A percentile compares a stretch with the other conserved stretches of the same genome.
Conservation (phyloP, 2,797 vertebrate species). For the Trematocara caparti region DNA sequence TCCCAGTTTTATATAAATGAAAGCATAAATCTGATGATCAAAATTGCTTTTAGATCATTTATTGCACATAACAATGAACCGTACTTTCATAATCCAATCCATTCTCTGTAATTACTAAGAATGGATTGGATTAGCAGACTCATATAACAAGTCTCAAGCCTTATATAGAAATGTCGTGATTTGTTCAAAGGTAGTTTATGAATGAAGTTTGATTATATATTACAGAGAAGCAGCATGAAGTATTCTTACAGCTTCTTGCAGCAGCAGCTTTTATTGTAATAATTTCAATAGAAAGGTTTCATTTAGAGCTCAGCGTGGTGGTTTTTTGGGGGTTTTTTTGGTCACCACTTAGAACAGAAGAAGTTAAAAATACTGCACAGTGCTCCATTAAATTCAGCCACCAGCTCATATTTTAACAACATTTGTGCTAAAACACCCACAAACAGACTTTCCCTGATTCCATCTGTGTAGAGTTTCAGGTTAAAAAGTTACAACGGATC, state of each 20-base stretch:
- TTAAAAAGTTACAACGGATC: conserved; percentile 27
- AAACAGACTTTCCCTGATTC: not conserved
- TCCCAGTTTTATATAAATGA: not conserved
- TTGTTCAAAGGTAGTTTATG: not conserved
- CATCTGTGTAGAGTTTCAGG: conserved; percentile 13
- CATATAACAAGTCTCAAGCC: not conserved
- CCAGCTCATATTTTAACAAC: not conserved
- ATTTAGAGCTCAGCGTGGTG: not conserved
- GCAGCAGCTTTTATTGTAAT: not conserved
- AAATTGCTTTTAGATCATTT: not conserved
- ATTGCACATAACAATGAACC: not conserved
- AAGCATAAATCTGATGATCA: not conserved
- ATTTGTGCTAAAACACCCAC: not conserved
- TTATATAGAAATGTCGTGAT: not conserved
- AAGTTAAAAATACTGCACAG: conserved; percentile 20
- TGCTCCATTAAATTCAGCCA: conserved; percentile 11
- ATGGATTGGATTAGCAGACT: not conserved
- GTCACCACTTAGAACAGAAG: not conserved
- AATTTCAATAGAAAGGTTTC: not conserved
- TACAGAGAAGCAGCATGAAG: not conserved
- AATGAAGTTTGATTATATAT: not conserved
- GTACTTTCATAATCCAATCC: not conserved
- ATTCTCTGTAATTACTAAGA: not conserved
- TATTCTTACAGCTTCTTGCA: not conserved
- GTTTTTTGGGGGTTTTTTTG: too few species aligned